A percentile compares a stretch with the other conserved stretches of the same genome.
These are phyloP conservation scores for Diaprepes abbreviatus DNA, from an alignment of 2,888 invertebrate genomes.

Conservation along the genomic window DNA sequence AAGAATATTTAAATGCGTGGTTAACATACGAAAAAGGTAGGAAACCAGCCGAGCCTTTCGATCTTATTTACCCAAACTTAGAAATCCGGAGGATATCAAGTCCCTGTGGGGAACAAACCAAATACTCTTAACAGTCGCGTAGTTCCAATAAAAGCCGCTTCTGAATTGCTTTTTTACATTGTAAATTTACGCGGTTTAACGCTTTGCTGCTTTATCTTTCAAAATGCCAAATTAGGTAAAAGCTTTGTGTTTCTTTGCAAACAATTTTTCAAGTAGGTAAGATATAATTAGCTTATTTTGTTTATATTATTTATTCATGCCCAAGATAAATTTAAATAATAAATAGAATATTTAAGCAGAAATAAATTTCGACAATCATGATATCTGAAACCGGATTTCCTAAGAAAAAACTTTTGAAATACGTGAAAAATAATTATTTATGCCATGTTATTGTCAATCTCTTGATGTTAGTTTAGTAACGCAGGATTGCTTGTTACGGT, in stretches of 20 bases:
- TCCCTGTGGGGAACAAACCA: constrained; percentile 26
- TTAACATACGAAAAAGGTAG: constrained; percentile 30
- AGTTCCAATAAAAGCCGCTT: constrained; percentile 27
- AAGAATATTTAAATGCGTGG: constrained; percentile 18
- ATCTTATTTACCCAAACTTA: constrained; percentile 33
- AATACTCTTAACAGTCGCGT: constrained; percentile 29
- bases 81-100: constrained; percentile 21
- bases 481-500: too few relatives aligned
- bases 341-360: too few relatives aligned
- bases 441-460: too few relatives aligned
- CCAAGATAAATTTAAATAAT: too few relatives aligned
- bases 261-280: background rate
- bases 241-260: background rate
- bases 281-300: background rate
- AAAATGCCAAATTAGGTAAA: constrained; percentile 10
- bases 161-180: constrained; percentile 30
- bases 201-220: background rate
- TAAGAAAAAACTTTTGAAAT: too few relatives aligned
- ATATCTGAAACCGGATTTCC: too few relatives aligned
- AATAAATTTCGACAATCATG: too few relatives aligned
- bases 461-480: too few relatives aligned
- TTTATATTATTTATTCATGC: too few relatives aligned
- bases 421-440: too few relatives aligned
- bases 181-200: constrained; percentile 13
- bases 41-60: constrained; percentile 3